A percentile compares a stretch with the other conserved stretches of the same genome.
These are phyloP conservation scores for Enoplosus armatus DNA, from an alignment of 2,797 vertebrate species.

Conservation along the genomic window DNA sequence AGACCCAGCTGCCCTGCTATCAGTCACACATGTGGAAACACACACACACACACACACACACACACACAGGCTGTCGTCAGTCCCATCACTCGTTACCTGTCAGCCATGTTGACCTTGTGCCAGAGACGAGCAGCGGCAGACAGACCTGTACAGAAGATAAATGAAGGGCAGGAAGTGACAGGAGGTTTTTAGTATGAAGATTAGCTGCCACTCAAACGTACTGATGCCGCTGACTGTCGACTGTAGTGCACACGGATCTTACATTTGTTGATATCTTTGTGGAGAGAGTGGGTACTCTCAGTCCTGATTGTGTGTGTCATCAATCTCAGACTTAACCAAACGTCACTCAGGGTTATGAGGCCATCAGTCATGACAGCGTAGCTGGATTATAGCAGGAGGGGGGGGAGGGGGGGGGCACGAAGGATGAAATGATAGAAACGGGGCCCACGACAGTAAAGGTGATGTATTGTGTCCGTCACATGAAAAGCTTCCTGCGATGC, in stretches of 20 bases:
- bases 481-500: conserved; percentile 30
- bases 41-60: conserved; percentile 1
- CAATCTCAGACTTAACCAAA: conserved; percentile 28
- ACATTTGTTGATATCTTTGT: background rate
- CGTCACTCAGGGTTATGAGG: conserved; percentile 48
- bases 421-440: conserved; percentile 21
- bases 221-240: background rate
- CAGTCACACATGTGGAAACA: conserved; percentile 16
- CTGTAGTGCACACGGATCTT: background rate
- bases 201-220: conserved; percentile 22
- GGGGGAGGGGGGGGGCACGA: conserved; percentile 10
- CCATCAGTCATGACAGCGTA: conserved; percentile 20
- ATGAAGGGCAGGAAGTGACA: conserved; percentile 16
- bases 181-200: conserved; percentile 14
- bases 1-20: conserved; percentile 12
- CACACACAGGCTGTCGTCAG: conserved; percentile 16
- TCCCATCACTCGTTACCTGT: conserved; percentile 22
- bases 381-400: conserved; percentile 5
- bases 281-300: background rate
- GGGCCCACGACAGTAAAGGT: conserved; percentile 27
- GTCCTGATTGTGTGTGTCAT: conserved; percentile 18
- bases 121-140: background rate
- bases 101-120: conserved; percentile 47
- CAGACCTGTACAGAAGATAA: background rate
- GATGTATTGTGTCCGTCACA: conserved; percentile 30